Conservation (phyloP, 1,140 invertebrate genomes). For the Drosophila lacertosa region DNA sequence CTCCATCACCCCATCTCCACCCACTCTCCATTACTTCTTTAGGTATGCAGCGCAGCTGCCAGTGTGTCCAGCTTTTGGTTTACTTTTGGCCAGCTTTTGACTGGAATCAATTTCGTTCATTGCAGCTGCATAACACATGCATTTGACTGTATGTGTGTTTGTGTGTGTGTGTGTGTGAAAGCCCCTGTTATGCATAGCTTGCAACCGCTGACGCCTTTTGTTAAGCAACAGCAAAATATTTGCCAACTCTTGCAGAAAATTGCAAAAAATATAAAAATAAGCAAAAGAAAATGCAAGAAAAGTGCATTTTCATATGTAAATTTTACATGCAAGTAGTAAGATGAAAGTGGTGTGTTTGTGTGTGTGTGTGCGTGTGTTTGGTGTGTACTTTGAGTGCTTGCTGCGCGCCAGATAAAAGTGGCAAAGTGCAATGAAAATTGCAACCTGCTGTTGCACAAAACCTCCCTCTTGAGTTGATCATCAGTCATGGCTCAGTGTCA, state of each 20-base stretch:
- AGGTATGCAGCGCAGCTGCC: slow-evolving; percentile 16
- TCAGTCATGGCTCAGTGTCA: slow-evolving; percentile 47
- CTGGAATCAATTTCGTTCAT: slow-evolving; percentile 70
- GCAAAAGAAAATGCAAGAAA: not conserved
- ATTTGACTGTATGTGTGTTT: no score
- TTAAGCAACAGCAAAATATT: slow-evolving; percentile 62
- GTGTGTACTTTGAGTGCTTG: slow-evolving; percentile 31
- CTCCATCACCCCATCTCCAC: no score
- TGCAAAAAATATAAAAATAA: slow-evolving; percentile 29
- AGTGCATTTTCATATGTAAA: slow-evolving; percentile 62
- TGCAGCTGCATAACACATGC: slow-evolving; percentile 34
- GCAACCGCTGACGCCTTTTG: slow-evolving; percentile 42
- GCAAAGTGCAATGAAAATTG: slow-evolving; percentile 37
- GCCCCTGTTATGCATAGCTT: not conserved
- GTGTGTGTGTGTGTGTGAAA: not conserved
- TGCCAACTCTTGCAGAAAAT: slow-evolving; percentile 55
- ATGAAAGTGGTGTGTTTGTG: slow-evolving; percentile 17
- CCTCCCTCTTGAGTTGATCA: slow-evolving; percentile 33
- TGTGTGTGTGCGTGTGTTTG: not conserved
- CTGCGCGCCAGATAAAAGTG: slow-evolving; percentile 25
- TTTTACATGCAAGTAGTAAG: slow-evolving; percentile 25
- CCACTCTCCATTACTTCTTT: no score
- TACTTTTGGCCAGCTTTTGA: slow-evolving; percentile 8
- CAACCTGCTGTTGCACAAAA: slow-evolving; percentile 14
- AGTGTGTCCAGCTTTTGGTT: slow-evolving; percentile 31